Base-by-base conservation (phyloP, 2,888 invertebrate genomes). In the Agrilus biguttatus region DNA sequence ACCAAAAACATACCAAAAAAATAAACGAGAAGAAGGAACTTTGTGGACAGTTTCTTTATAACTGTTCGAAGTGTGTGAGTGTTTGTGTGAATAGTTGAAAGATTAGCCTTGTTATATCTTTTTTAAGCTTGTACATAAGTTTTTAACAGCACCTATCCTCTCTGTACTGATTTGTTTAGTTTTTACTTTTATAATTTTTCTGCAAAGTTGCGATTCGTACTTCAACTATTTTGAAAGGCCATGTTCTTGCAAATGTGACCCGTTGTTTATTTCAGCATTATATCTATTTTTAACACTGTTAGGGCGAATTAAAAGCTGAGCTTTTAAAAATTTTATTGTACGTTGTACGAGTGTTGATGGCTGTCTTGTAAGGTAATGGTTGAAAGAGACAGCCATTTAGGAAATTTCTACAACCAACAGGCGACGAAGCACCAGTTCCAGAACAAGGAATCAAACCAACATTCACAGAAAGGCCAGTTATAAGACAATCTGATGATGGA, bases 381-480 rank as follows among this genome's bases (percentile, higher is more conserved):
- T 33, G 42, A 21, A 32, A 36, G 43, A 44, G 34, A 23, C 34
- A 41, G 55, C 50, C 54, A 52, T 62, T 61, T 61, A 55, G 51
- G 50, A 50, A 28, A 28, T 28, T 28, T 28, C 28, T 28, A 28
- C 28, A 28, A 28, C 28, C 28, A 28, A 66, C 73, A 90, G 91
- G 91, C 85, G 91, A 92, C 74, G 91, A 91, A 74, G 89, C 89
- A 67, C 87, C 89, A 59, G 84, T 89, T 66, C 90, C 90, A 59
- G 86, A 87, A 61, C 87, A 89, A 70, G 89, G 84, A 68, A 86
- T 89, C 71, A 93, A 91, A 74, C 96, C 97, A 57, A 91, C 92
- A 56, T 97, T 96, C 75, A 93, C 95, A 63, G 93, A 95, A 78
- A 83, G 95, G 71, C 96, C 96, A 50, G 81, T 91, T 66, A 93